phyloP scores from a whole-genome alignment of 2,888 invertebrate genomes.

The Hypomecis punctinalis region DNA sequence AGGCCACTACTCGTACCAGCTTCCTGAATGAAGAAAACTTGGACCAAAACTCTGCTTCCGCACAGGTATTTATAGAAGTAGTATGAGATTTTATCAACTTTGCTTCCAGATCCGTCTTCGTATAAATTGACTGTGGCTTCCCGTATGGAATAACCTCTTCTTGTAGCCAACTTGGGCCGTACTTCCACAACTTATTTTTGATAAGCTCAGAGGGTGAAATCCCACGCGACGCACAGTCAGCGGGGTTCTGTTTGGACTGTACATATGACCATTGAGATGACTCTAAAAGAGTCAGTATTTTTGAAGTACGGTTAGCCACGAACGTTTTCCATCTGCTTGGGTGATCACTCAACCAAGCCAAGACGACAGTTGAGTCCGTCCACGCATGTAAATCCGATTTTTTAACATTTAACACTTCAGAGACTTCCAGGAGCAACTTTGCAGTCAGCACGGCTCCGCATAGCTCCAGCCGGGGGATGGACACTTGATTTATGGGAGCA shows the following conservation, averaged over 20 bases:
- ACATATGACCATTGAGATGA: too few relatives aligned
- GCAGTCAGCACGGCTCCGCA: background rate
- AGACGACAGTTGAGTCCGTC: background rate
- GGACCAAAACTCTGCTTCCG: background rate
- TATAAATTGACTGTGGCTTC: background rate
- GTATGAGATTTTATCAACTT: background rate
- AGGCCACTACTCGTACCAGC: background rate
- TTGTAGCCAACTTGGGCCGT: background rate
- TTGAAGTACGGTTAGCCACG: background rate
- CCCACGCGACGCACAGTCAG: too few relatives aligned
- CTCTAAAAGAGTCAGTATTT: too few relatives aligned
- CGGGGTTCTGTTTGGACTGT: too few relatives aligned
- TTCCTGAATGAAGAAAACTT: background rate
- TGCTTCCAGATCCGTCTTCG: too few relatives aligned
- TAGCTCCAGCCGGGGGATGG: background rate
- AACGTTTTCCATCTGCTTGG: background rate
- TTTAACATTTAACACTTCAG: background rate
- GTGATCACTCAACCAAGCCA: conserved; percentile 1
- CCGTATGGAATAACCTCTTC: background rate
- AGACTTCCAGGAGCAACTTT: background rate
- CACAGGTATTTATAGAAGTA: background rate
- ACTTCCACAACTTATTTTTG: background rate
- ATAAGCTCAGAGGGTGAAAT: too few relatives aligned
- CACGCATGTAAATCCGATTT: background rate
- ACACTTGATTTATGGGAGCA: too few relatives aligned